Evolutionary conservation across 2,113 vertebrate species (phyloP), one percentile per base, ranked within the genome.

Genomic region (Ciconia stormi): DNA sequence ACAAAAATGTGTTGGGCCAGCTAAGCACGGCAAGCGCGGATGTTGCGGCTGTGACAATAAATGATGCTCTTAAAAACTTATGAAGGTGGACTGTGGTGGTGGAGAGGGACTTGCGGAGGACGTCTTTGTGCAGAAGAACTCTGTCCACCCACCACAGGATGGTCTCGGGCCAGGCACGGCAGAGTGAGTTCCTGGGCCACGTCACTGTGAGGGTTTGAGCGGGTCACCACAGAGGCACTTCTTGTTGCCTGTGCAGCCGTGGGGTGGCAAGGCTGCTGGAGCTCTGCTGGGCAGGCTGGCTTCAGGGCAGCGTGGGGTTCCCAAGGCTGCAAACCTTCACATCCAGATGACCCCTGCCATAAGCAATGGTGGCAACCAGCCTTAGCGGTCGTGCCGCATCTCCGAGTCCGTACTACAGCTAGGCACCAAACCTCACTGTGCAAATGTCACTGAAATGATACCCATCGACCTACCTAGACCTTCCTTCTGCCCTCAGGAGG

Each of bases 11-110:
- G 17, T n/a, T 80, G 32, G n/a, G 62, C 20, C 27, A 55, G 47
- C 53, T 70, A 26, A 84, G 50, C 55, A 36, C 2, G 1, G 30
- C 22, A 22, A 6, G 1, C 19, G 8, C 0, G 0, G 34, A 6
- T 55, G 1, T 38, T 66, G 55, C 46, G 66, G 42, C 56, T 72
- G 40, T 65, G 50, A 46, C 1, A 8, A 40, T 34, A 82, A 86
- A 78, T 0, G 2, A 34, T 62, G 6, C 18, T 46, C 26, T 79
- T 66, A 85, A 78, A 82, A 49, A 19, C 46, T 85, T 52, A 38
- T 10, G 4, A 6, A 30, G 25, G 9, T 36, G 46, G 13, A 26
- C 50, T 49, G 56, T 44, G 30, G 25, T 67, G n/a, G 25, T 63
- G 27, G 29, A 82, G 49, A 61, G 32, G 38, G 29, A 42, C 40